Evolutionary conservation across 2,797 vertebrate genomes (phyloP).

Genomic region (Valencia hispanica): DNA sequence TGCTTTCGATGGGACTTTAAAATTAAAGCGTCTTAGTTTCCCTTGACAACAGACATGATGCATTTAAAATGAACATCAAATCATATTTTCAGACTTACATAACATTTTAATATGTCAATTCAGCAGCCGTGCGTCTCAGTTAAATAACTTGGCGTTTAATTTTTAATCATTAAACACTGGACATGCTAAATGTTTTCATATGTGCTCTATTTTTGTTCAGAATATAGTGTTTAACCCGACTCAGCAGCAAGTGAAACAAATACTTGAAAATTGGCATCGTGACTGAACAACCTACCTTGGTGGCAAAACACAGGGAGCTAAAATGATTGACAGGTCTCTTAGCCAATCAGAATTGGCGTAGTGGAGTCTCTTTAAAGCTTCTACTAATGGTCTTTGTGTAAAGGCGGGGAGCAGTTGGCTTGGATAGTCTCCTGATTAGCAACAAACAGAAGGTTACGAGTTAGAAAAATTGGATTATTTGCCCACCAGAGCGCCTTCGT

Average conservation of each 20-base stretch:
- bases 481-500: conserved; percentile 55
- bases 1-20: background rate
- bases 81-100: conserved; percentile 13
- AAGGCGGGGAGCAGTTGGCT: conserved; percentile 72
- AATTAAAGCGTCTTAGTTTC: background rate
- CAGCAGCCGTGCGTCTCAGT: background rate
- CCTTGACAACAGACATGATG: background rate
- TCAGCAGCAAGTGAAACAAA: conserved; percentile 60
- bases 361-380: conserved; percentile 74
- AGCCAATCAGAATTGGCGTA: conserved; percentile 69
- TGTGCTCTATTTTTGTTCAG: background rate
- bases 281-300: conserved; percentile 79
- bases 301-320: conserved; percentile 16
- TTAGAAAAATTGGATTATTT: conserved; percentile 76
- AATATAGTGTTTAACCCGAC: conserved; percentile 59
- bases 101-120: conserved; percentile 11
- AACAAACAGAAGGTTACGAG: conserved; percentile 87
- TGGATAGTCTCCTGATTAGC: conserved; percentile 80
- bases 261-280: conserved; percentile 61
- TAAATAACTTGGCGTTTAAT: background rate
- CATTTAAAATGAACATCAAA: background rate
- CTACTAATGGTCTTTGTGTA: conserved; percentile 76
- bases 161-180: background rate
- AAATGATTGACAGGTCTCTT: conserved; percentile 60
- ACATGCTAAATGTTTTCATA: background rate